These are phyloP conservation scores for Holacanthella duospinosa DNA, from an alignment of 2,888 invertebrate species.

Conservation along the genomic window DNA sequence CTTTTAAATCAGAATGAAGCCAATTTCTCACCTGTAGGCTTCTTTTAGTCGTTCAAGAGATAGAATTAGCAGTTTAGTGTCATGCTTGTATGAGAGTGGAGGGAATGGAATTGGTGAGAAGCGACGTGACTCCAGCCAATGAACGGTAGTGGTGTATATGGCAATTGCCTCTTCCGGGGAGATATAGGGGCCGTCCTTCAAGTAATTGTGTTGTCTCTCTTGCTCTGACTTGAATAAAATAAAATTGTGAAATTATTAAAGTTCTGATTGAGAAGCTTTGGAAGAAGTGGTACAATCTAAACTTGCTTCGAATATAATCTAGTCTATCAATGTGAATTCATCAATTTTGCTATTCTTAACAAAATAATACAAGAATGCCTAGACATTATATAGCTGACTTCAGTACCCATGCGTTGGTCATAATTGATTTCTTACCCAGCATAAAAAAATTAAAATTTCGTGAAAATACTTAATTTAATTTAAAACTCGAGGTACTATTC, in stretches of 20 bases:
- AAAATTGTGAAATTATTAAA: not conserved
- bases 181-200: conserved; percentile 99
- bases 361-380: no score
- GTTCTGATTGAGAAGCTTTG: no score
- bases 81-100: conserved; percentile 97
- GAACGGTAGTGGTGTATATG: conserved; percentile 98
- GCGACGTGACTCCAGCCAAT: conserved; percentile 95
- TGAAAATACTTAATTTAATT: no score
- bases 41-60: conserved; percentile 93
- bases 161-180: conserved; percentile 99
- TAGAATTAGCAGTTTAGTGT: conserved; percentile 93
- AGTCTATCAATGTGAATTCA: no score
- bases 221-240: conserved; percentile 61
- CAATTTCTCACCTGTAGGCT: conserved; percentile 59
- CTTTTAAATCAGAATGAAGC: no score
- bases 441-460: no score
- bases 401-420: not conserved
- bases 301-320: no score
- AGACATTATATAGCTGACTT: not conserved
- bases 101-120: conserved; percentile 99
- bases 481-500: no score
- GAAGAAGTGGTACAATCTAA: no score
- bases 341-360: no score
- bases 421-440: no score
- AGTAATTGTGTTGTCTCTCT: conserved; percentile 96